A percentile compares a stretch with the other conserved stretches of the same genome.
phyloP scores from a whole-genome alignment of 1,140 invertebrate genomes.

The Drosophila obscura region DNA sequence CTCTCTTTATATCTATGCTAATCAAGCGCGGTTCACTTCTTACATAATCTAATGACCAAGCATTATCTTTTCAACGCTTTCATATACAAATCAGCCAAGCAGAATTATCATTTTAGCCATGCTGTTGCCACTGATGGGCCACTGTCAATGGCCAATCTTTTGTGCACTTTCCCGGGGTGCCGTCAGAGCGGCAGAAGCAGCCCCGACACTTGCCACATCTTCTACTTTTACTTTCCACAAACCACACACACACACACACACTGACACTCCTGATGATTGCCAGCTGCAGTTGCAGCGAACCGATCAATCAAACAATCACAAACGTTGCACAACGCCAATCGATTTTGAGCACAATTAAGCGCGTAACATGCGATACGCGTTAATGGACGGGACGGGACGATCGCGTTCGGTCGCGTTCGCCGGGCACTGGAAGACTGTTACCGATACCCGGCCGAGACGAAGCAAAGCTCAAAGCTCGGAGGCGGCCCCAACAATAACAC shows the following conservation, averaged over 20 bases:
- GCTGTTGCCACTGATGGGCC: neutral
- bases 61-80: slow-evolving; percentile 52
- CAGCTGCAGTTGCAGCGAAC: slow-evolving; percentile 61
- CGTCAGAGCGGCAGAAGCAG: slow-evolving; percentile 8
- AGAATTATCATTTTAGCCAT: slow-evolving; percentile 36
- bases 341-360: slow-evolving; percentile 64
- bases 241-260: slow-evolving; percentile 2
- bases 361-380: slow-evolving; percentile 23
- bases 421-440: slow-evolving; percentile 32
- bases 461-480: too few relatives aligned
- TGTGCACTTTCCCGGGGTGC: slow-evolving; percentile 47
- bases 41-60: slow-evolving; percentile 40
- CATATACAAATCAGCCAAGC: slow-evolving; percentile 47
- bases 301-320: slow-evolving; percentile 54
- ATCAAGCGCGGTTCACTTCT: slow-evolving; percentile 33
- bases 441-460: slow-evolving; percentile 21
- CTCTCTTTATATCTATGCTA: slow-evolving; percentile 24
- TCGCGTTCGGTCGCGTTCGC: slow-evolving; percentile 31
- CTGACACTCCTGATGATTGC: slow-evolving; percentile 46
- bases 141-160: slow-evolving; percentile 45
- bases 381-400: slow-evolving; percentile 25
- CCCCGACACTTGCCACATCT: slow-evolving; percentile 56
- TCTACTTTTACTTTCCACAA: slow-evolving; percentile 68
- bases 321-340: slow-evolving; percentile 59
- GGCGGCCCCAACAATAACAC: slow-evolving; percentile 29